Evolutionary conservation across 2,888 invertebrate genomes (phyloP).

Genomic region (Lottia scabra): DNA sequence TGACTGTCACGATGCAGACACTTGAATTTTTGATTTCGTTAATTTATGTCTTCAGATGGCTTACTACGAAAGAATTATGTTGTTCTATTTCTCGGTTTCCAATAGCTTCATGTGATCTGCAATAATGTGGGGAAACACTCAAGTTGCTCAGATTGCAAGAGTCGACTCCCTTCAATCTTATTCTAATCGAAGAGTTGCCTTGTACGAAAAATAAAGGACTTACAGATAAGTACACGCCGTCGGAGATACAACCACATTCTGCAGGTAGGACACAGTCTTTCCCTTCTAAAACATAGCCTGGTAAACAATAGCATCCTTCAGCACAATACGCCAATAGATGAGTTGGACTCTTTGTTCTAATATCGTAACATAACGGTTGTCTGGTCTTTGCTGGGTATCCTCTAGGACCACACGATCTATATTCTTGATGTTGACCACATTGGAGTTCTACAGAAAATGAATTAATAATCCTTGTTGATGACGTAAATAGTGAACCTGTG

Average conservation of each 20-base stretch:
- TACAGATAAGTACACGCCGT: constrained; percentile 30
- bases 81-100: no score
- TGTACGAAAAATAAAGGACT: not conserved
- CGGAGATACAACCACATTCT: constrained; percentile 54
- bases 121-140: no score
- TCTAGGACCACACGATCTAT: constrained; percentile 29
- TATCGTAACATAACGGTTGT: constrained; percentile 28
- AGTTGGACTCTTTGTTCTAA: not conserved
- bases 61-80: no score
- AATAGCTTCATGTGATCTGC: no score
- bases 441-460: constrained; percentile 21
- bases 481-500: no score
- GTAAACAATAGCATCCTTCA: constrained; percentile 50
- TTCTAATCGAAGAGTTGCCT: no score
- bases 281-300: constrained; percentile 40
- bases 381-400: constrained; percentile 16
- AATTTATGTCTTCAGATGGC: no score
- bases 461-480: no score
- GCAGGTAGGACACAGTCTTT: constrained; percentile 38
- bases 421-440: constrained; percentile 42
- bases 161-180: no score
- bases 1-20: no score
- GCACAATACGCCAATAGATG: constrained; percentile 17
- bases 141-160: no score
- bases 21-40: no score